phyloP scores from a whole-genome alignment of 2,888 invertebrate genomes.

The Notocelia uddmanniana region DNA sequence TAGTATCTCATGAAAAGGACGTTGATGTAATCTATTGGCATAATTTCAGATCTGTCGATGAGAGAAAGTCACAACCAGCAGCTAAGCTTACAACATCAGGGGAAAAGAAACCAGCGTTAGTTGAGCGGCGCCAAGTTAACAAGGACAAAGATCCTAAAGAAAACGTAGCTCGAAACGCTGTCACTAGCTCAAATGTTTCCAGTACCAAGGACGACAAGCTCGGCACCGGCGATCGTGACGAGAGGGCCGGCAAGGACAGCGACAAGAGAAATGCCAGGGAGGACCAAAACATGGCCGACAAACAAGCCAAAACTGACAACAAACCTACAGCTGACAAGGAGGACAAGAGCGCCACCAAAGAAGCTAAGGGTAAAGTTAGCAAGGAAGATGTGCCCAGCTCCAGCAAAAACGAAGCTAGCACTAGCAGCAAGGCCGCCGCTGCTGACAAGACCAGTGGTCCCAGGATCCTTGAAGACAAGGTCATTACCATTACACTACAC shows the following conservation, averaged over 20 bases:
- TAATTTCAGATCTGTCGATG: conserved; percentile 61
- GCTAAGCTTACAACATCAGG: conserved; percentile 53
- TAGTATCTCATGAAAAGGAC: not conserved
- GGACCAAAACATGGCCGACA: conserved; percentile 9
- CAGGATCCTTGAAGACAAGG: conserved; percentile 19
- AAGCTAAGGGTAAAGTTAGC: conserved; percentile 19
- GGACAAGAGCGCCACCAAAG: conserved; percentile 11
- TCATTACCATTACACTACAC: not conserved
- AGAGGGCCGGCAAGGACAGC: not conserved
- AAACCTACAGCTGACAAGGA: conserved; percentile 5
- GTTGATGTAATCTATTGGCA: not conserved
- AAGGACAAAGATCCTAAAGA: conserved; percentile 79
- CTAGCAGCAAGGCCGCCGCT: not conserved
- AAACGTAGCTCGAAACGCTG: conserved; percentile 58
- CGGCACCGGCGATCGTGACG: conserved; percentile 50
- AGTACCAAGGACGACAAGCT: conserved; percentile 52
- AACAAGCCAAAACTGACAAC: conserved; percentile 6
- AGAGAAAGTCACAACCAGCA: conserved; percentile 59
- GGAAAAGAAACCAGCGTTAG: conserved; percentile 61
- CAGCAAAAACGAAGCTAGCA: conserved; percentile 25
- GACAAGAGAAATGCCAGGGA: conserved; percentile 17
- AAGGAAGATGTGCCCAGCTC: conserved; percentile 30
- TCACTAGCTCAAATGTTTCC: conserved; percentile 49
- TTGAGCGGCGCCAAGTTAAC: conserved; percentile 64
- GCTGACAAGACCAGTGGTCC: not conserved